Percentiles rank a stretch among this genome's conserved stretches.
phyloP scores from a whole-genome alignment of 2,113 vertebrate species.

The Isichthys henryi region DNA sequence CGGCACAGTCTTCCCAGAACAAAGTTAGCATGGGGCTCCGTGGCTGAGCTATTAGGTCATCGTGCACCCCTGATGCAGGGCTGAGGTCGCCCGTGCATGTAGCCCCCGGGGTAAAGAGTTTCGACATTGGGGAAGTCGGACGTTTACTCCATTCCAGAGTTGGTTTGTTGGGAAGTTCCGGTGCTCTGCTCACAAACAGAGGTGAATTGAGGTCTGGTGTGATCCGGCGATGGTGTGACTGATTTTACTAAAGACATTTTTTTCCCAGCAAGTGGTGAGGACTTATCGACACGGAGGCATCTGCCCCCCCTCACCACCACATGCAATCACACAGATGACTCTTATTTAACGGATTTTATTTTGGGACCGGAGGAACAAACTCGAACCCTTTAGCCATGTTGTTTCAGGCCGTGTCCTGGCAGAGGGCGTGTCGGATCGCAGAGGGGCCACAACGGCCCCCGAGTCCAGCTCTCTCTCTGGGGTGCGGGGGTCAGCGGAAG shows the following conservation, averaged over 20 bases:
- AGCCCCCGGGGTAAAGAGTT: neutral
- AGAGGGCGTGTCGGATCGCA: constrained; percentile 82
- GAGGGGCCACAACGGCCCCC: constrained; percentile 75
- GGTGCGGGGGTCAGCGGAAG: constrained; percentile 60
- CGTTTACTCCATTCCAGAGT: neutral
- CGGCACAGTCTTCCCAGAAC: neutral
- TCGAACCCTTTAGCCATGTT: constrained; percentile 61
- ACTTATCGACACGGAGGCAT: constrained; percentile 24
- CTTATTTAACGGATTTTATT: constrained; percentile 39
- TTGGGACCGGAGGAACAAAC: constrained; percentile 51
- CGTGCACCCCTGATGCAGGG: neutral
- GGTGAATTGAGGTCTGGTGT: neutral
- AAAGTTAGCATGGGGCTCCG: neutral
- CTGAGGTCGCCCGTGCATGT: neutral
- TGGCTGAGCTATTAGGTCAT: neutral
- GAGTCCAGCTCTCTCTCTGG: constrained; percentile 59
- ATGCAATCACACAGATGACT: constrained; percentile 38
- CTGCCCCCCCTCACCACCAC: constrained; percentile 40
- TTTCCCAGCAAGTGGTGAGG: neutral
- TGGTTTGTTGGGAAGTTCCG: neutral
- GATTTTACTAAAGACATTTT: neutral
- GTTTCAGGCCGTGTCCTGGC: constrained; percentile 86
- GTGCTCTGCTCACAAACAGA: neutral
- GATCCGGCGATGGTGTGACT: neutral
- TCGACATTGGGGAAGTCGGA: neutral